A percentile compares a stretch with the other conserved stretches of the same genome.
Conservation (phyloP, 2,797 vertebrate genomes). For the Pseudomugil tenellus region DNA sequence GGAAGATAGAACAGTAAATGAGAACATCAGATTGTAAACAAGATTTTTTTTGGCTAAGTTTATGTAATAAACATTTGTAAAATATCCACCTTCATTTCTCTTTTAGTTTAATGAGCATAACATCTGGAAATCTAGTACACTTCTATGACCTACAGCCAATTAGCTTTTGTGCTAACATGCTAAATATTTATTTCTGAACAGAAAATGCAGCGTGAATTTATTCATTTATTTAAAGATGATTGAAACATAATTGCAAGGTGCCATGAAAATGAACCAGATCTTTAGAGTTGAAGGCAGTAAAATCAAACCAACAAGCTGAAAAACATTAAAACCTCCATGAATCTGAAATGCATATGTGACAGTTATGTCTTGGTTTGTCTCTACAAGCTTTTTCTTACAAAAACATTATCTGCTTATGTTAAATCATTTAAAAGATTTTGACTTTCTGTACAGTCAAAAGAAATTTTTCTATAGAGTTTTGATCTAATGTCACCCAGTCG, state of each 20-base stretch:
- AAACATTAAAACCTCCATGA: neutral
- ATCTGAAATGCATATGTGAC: neutral
- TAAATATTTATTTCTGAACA: too few species aligned
- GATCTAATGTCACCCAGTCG: neutral
- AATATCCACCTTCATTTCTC: neutral
- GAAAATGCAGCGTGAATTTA: neutral
- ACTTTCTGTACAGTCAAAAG: neutral
- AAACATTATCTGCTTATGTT: too few species aligned
- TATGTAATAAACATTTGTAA: too few species aligned
- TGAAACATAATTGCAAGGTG: neutral
- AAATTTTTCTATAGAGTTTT: neutral
- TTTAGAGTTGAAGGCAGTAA: rapidly evolving
- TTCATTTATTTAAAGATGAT: neutral
- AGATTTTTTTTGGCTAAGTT: too few species aligned
- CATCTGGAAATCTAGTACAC: neutral
- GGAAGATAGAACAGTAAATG: too few species aligned
- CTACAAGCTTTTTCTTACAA: neutral
- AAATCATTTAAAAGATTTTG: neutral
- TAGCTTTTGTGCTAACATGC: neutral
- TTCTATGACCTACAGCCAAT: neutral
- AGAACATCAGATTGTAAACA: too few species aligned
- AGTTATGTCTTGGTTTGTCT: neutral
- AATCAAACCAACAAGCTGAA: constrained; percentile 13
- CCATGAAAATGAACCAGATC: neutral
- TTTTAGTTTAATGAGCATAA: neutral